Percentiles rank a stretch among this genome's conserved stretches.
Evolutionary conservation across 2,113 vertebrate genomes (phyloP).

Genomic region (Python bivittatus): DNA sequence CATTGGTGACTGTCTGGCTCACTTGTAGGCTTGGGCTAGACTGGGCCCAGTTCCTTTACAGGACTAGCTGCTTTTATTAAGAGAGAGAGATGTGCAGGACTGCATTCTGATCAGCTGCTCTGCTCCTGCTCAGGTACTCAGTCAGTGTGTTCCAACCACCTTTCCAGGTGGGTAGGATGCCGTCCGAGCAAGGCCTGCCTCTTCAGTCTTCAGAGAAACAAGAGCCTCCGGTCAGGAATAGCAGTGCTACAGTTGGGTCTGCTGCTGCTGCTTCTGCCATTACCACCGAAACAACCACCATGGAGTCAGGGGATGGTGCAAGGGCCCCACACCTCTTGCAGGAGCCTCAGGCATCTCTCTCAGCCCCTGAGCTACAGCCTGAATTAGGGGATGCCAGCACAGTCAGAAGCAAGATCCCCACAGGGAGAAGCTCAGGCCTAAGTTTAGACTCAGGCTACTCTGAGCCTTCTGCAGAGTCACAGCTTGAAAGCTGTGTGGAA

Average conservation of each 20-base stretch:
- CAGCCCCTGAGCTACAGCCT: constrained; percentile 60
- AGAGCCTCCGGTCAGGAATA: constrained; percentile 61
- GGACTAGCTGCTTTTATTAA: too few relatives aligned
- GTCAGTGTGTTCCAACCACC: constrained; percentile 98
- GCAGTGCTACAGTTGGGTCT: constrained; percentile 47
- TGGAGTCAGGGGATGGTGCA: constrained; percentile 67
- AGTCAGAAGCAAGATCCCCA: constrained; percentile 64
- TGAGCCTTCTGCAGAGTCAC: constrained; percentile 74
- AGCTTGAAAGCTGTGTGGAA: constrained; percentile 76
- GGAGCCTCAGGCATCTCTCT: constrained; percentile 60
- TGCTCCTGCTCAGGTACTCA: constrained; percentile 80
- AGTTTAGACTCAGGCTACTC: constrained; percentile 86
- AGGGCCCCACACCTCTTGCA: constrained; percentile 64
- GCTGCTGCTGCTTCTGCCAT: background rate
- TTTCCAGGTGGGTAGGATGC: constrained; percentile 87
- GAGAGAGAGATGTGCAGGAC: background rate
- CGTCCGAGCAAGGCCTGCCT: constrained; percentile 80
- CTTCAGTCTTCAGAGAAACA: constrained; percentile 61
- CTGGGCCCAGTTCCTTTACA: background rate
- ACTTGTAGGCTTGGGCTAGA: background rate
- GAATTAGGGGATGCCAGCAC: constrained; percentile 59
- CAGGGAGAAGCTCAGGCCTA: constrained; percentile 67
- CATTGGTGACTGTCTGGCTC: background rate
- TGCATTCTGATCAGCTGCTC: background rate
- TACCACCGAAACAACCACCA: background rate